phyloP scores from a whole-genome alignment of 2,113 vertebrate species.

The Eulacestoma nigropectus region DNA sequence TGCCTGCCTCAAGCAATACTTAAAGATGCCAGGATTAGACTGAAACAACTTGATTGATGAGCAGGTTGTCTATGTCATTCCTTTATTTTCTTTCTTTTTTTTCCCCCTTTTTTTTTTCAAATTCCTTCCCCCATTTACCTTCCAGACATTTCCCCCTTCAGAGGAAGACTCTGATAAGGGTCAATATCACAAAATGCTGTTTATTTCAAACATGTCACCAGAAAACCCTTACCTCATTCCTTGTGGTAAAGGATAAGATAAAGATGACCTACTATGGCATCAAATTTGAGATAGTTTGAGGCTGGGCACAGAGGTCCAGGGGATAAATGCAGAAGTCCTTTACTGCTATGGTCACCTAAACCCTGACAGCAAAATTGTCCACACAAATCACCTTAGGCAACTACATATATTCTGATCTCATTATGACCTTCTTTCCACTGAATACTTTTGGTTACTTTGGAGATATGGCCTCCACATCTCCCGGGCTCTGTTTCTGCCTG shows the following conservation, averaged over 20 bases:
- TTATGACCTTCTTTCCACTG: background rate
- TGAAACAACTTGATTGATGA: background rate
- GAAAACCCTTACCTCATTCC: background rate
- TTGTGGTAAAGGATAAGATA: background rate
- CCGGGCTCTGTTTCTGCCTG: background rate
- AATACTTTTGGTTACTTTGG: background rate
- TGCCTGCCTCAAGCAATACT: background rate
- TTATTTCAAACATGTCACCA: background rate
- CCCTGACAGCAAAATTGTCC: background rate
- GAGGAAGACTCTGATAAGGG: background rate
- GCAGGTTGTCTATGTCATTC: accelerated
- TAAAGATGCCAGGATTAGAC: background rate
- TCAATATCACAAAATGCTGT: background rate
- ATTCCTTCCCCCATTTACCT: background rate
- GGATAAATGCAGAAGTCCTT: background rate
- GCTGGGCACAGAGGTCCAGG: background rate
- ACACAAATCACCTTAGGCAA: background rate
- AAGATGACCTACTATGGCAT: background rate
- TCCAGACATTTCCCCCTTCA: background rate
- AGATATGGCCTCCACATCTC: background rate
- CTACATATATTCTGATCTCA: background rate
- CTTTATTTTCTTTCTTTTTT: background rate
- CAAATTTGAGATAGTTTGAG: background rate
- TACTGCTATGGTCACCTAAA: background rate
- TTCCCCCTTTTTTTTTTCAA: accelerated